phyloP scores from a whole-genome alignment of 2,113 vertebrate species.

The Ciconia stormi region DNA sequence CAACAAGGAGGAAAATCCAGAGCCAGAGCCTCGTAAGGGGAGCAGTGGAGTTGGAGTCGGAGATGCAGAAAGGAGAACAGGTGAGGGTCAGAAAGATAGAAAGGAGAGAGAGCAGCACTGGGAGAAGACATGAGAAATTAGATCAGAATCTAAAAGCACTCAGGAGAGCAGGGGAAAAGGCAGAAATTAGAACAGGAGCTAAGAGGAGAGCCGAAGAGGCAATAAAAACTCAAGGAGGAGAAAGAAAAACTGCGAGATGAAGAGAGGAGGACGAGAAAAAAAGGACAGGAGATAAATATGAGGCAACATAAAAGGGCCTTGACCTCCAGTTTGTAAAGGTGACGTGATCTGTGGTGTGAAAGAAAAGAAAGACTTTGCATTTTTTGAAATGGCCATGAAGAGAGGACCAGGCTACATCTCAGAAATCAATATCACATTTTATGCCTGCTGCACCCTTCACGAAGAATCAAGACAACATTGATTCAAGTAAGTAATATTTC shows the following conservation, averaged over 20 bases:
- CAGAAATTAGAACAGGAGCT: slow-evolving; percentile 82
- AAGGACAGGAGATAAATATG: slow-evolving; percentile 58
- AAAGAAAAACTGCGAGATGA: slow-evolving; percentile 64
- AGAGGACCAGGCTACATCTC: slow-evolving; percentile 57
- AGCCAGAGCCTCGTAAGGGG: slow-evolving; percentile 1
- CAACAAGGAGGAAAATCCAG: neutral
- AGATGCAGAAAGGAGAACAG: slow-evolving; percentile 61
- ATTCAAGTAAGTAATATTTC: slow-evolving; percentile 82
- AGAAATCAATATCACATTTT: slow-evolving; percentile 79
- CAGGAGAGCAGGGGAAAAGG: slow-evolving; percentile 76
- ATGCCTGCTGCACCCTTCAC: slow-evolving; percentile 79
- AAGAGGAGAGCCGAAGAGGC: slow-evolving; percentile 73
- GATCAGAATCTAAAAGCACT: slow-evolving; percentile 78
- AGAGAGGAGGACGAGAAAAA: slow-evolving; percentile 28
- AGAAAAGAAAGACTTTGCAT: slow-evolving; percentile 68
- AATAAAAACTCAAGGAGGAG: slow-evolving; percentile 73
- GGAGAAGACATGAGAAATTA: slow-evolving; percentile 82
- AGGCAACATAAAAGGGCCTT: slow-evolving; percentile 51
- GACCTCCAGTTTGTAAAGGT: slow-evolving; percentile 50
- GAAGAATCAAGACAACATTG: slow-evolving; percentile 77
- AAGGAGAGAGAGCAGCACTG: slow-evolving; percentile 74
- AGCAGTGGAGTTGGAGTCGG: slow-evolving; percentile 42
- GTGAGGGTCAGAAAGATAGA: slow-evolving; percentile 75
- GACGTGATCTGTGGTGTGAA: slow-evolving; percentile 35
- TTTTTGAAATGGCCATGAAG: slow-evolving; percentile 67